These are phyloP conservation scores for Dendroctonus ponderosae DNA, from an alignment of 1,140 invertebrate species.

Conservation along the genomic window DNA sequence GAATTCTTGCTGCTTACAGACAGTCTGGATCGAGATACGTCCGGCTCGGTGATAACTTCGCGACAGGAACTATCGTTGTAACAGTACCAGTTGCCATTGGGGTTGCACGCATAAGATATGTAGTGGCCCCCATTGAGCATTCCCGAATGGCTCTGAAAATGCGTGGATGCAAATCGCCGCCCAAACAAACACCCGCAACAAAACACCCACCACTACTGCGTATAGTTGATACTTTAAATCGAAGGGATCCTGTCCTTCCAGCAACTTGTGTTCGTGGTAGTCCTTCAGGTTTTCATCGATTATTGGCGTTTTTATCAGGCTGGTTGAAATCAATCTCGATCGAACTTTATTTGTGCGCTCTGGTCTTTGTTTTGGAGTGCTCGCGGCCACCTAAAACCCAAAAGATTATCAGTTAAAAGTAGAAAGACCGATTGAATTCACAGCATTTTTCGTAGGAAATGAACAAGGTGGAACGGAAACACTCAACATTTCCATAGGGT, in stretches of 20 bases:
- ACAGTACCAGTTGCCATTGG: conserved; percentile 82
- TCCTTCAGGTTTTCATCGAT: conserved; percentile 67
- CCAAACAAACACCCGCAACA: not conserved
- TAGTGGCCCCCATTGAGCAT: conserved; percentile 87
- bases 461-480: too few relatives aligned
- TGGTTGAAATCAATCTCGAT: conserved; percentile 65
- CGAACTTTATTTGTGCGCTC: conserved; percentile 37
- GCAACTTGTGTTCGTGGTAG: conserved; percentile 72
- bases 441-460: too few relatives aligned
- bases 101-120: conserved; percentile 81
- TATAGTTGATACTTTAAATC: conserved; percentile 78
- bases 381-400: not conserved
- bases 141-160: conserved; percentile 77
- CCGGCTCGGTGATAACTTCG: conserved; percentile 52
- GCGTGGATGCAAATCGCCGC: not conserved
- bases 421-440: too few relatives aligned
- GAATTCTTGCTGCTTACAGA: conserved; percentile 31
- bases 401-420: too few relatives aligned
- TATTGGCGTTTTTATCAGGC: conserved; percentile 63
- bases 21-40: conserved; percentile 33
- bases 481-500: too few relatives aligned
- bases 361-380: conserved; percentile 14
- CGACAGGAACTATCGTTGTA: conserved; percentile 79
- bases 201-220: conserved; percentile 76
- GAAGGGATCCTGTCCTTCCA: conserved; percentile 64